These are phyloP conservation scores for Tetranychus truncatus DNA, from an alignment of 2,888 invertebrate genomes.

Conservation along the genomic window DNA sequence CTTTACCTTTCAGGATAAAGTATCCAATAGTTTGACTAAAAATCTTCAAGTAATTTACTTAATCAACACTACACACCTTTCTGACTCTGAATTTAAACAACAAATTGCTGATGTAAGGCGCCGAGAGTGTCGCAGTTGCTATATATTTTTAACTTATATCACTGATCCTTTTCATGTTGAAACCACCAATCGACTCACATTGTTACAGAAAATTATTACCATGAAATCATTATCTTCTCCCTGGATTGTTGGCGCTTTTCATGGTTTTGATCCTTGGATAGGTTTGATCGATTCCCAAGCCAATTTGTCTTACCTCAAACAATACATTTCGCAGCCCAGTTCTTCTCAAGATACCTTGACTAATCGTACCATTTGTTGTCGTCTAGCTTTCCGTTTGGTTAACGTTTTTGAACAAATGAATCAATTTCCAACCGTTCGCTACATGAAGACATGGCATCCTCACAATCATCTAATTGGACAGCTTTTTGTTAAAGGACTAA, in stretches of 20 bases:
- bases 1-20: not conserved
- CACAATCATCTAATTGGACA: not conserved
- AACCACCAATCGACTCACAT: not conserved
- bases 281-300: not conserved
- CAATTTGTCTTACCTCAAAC: not conserved
- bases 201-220: not conserved
- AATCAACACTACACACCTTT: not conserved
- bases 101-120: not conserved
- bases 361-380: not conserved
- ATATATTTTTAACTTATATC: not conserved
- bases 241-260: slow-evolving; percentile 3
- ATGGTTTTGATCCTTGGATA: not conserved
- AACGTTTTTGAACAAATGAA: slow-evolving; percentile 10
- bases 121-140: not conserved
- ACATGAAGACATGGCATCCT: not conserved
- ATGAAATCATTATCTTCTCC: not conserved
- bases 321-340: not conserved
- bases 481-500: not conserved
- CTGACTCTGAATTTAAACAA: not conserved
- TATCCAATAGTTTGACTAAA: not conserved
- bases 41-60: not conserved
- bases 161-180: not conserved
- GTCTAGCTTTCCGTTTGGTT: slow-evolving; percentile 4
- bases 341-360: not conserved
- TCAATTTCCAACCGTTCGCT: not conserved